Base-by-base conservation (phyloP, 2,797 vertebrate species). In the Enteromius treurensis region DNA sequence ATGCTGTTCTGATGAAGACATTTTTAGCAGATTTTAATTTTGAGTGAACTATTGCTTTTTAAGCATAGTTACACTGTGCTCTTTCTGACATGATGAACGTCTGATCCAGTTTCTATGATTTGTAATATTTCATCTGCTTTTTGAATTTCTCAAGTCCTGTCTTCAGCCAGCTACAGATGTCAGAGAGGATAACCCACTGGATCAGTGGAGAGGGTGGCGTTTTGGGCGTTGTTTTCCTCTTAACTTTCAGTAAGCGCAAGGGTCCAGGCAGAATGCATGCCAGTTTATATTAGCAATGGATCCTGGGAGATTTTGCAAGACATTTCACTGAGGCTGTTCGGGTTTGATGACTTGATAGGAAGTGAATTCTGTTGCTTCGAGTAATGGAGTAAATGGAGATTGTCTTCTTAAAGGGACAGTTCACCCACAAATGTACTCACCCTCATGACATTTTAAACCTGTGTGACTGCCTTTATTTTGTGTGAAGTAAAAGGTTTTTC, bases 141-240 rank as follows among this genome's bases (percentile, higher is more conserved):
- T 65, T 75, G 60, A 75, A 60, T 37, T 49, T 40, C 40, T 34
- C 26, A 77, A 67, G 37, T 78, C 32, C 17, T 74, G 65, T 69
- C 37, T 70, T 84, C n/a, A 29, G 69, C 62, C 70, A 75, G 74
- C 79, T 79, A 73, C 68, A 79, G 76, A 81, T 67, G 67, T 78
- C 40, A 37, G 51, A 21, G 37, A 49, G 60, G 80, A 82, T 82
- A 79, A 82, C 68, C 42, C 42, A 40, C 26, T 47, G 34, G 58
- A 64, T 53, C 80, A 34, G 75, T 53, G 15, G 47, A 10, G 47
- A 58, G 69, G 60, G 58, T 42, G 19, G 49, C 19, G 11, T 23
- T n/a, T 42, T 60, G 80, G 75, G 37, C 23, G 68, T 45, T 51
- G 80, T 55, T 53, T 82, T 82, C 76, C 83, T 75, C 47, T 26